A percentile compares a stretch with the other conserved stretches of the same genome.
Conservation (phyloP, 2,888 invertebrate genomes). For the Diarsia brunnea region DNA sequence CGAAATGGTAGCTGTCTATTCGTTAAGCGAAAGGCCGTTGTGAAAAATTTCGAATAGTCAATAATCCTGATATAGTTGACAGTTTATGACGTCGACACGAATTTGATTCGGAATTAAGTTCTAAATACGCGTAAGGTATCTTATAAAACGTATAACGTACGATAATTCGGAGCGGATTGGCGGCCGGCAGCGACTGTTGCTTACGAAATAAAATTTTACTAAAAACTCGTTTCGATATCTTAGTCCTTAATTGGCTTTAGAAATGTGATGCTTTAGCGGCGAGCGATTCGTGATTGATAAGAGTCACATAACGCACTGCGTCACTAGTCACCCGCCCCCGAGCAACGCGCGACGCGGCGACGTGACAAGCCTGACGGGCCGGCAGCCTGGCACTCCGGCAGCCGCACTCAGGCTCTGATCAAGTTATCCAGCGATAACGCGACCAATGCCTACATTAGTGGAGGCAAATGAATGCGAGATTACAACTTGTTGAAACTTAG, state of each 20-base stretch:
- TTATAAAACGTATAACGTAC: conserved; percentile 76
- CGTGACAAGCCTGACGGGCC: conserved; percentile 13
- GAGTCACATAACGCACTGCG: conserved; percentile 49
- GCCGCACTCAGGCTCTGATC: conserved; percentile 39
- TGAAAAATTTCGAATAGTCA: conserved; percentile 71
- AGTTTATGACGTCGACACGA: conserved; percentile 73
- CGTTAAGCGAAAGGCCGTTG: conserved; percentile 70
- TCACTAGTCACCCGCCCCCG: conserved; percentile 12
- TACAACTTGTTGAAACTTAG: conserved; percentile 25
- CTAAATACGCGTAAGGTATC: conserved; percentile 71
- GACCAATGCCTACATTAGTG: conserved; percentile 43
- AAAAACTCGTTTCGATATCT: conserved; percentile 70
- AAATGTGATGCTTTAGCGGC: conserved; percentile 67
- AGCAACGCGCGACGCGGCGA: no score
- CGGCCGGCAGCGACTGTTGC: conserved; percentile 60
- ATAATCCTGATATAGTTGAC: conserved; percentile 80
- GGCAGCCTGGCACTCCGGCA: background rate
- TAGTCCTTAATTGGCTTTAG: conserved; percentile 77
- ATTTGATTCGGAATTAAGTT: conserved; percentile 77
- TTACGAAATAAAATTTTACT: conserved; percentile 71
- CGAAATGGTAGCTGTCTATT: conserved; percentile 52
- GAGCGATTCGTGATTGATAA: conserved; percentile 68
- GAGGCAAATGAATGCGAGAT: conserved; percentile 59
- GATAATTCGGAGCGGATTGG: conserved; percentile 71
- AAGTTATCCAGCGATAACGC: conserved; percentile 53